Evolutionary conservation across 2,113 vertebrate species (phyloP), one percentile per base, ranked within the genome.

Genomic region (Silurus meridionalis): DNA sequence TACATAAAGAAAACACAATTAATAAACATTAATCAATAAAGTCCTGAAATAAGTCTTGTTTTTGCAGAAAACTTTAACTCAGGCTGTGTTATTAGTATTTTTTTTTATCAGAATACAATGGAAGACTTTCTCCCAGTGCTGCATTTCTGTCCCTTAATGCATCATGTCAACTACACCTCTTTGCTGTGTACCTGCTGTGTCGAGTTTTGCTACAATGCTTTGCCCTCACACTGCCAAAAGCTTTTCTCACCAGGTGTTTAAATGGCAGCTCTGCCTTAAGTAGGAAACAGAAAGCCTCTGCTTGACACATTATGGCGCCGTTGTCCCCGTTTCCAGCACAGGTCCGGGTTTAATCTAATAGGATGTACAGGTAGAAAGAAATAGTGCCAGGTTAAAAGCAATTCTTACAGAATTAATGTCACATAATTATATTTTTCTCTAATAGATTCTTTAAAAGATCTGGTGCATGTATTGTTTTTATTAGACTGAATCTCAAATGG

Each of bases 161-260:
- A 14, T 85, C 64, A 53, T 48, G 52, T 11, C 50, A 66, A 17
- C 48, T 61, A 25, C 9, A 8, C 23, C 6, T 1, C 25, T 55
- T 64, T 23, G 1, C 8, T 1, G 28, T 63, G 79, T 82, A 50
- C n/a, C 57, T 48, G 55, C 77, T 50, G 78, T 15, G 57, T 28
- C 53, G 55, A 60, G 67, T 50, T 86, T 15, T 50, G 50, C 61
- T 53, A 14, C 77, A 46, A 8, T 48, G 75, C 37, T 60, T 69
- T 80, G 21, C 25, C 46, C 48, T 53, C 23, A 52, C 53, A 46
- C n/a, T 19, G 64, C 37, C 17, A 53, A 50, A 82, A 63, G 79
- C 85, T 53, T 86, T 74, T 82, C 79, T 74, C 85, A 63, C 46
- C 57, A 82, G 57, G 85, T 82, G 67, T 74, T 53, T 63, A 71